Percentiles rank a stretch among this genome's conserved stretches.
These are phyloP conservation scores for Collichthys lucidus DNA, from an alignment of 2,113 vertebrate species.

Conservation along the genomic window DNA sequence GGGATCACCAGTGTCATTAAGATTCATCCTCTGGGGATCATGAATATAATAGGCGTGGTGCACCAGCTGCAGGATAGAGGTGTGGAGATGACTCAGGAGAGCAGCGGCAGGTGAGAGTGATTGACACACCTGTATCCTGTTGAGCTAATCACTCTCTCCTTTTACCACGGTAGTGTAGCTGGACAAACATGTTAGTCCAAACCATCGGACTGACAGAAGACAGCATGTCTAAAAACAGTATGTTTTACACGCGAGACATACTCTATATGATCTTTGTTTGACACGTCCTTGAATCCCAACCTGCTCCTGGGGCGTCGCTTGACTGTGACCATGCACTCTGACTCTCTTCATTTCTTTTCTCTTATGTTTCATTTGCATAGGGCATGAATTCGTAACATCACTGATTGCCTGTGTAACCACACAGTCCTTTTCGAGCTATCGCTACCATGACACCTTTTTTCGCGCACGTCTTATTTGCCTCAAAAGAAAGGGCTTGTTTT, in stretches of 20 bases:
- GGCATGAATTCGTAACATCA: constrained; percentile 10
- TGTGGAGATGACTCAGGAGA: too few relatives aligned
- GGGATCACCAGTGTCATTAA: background rate
- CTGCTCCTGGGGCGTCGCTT: constrained; percentile 3
- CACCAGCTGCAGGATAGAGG: too few relatives aligned
- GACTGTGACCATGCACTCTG: constrained; percentile 13
- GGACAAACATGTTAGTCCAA: background rate
- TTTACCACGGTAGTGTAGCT: too few relatives aligned
- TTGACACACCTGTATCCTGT: too few relatives aligned
- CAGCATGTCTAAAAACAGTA: background rate
- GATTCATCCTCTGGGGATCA: background rate
- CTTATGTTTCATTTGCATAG: constrained; percentile 35
- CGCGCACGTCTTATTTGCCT: constrained; percentile 6
- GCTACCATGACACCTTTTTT: background rate
- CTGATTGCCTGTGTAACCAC: constrained; percentile 22
- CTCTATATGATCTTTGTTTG: background rate
- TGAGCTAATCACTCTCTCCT: too few relatives aligned
- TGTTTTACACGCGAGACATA: background rate
- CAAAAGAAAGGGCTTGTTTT: constrained; percentile 11
- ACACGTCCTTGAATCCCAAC: constrained; percentile 25
- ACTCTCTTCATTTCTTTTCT: constrained; percentile 20
- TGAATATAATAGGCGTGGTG: background rate
- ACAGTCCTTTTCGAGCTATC: background rate
- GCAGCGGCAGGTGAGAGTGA: too few relatives aligned
- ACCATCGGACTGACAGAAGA: background rate